Percentiles rank a stretch among this genome's conserved stretches.
Evolutionary conservation across 2,888 invertebrate genomes (phyloP).

Genomic region (Temnothorax rugatulus): DNA sequence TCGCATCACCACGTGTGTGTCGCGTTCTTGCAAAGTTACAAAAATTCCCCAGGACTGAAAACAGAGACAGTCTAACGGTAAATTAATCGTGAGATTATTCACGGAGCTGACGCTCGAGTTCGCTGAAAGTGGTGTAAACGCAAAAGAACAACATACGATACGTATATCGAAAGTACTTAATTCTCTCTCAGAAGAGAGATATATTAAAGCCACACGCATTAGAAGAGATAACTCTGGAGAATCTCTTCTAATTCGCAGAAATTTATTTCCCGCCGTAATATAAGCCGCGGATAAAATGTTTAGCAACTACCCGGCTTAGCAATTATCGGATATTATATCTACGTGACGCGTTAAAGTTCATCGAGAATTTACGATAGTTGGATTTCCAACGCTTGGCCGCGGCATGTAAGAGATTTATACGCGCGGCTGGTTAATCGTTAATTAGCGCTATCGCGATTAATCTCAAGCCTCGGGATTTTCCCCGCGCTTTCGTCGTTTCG

Average conservation of each 20-base stretch:
- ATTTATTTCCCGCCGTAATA: slow-evolving; percentile 30
- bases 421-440: slow-evolving; percentile 51
- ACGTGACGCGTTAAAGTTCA: slow-evolving; percentile 46
- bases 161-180: slow-evolving; percentile 10
- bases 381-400: slow-evolving; percentile 29
- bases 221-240: background rate
- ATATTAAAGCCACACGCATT: background rate
- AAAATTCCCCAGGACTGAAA: slow-evolving; percentile 35
- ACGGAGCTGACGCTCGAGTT: background rate
- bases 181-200: background rate
- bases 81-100: slow-evolving; percentile 14
- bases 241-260: slow-evolving; percentile 32
- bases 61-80: background rate
- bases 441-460: slow-evolving; percentile 55
- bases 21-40: background rate
- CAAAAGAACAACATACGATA: background rate
- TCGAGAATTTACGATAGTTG: slow-evolving; percentile 43
- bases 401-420: slow-evolving; percentile 36
- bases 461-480: slow-evolving; percentile 30
- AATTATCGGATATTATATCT: slow-evolving; percentile 51
- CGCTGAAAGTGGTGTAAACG: background rate
- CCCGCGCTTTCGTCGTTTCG: slow-evolving; percentile 25
- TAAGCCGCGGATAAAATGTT: slow-evolving; percentile 34
- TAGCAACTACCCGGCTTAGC: slow-evolving; percentile 33
- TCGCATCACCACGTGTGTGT: background rate